Conservation (phyloP, 2,888 invertebrate genomes). For the Volucella zonaria region DNA sequence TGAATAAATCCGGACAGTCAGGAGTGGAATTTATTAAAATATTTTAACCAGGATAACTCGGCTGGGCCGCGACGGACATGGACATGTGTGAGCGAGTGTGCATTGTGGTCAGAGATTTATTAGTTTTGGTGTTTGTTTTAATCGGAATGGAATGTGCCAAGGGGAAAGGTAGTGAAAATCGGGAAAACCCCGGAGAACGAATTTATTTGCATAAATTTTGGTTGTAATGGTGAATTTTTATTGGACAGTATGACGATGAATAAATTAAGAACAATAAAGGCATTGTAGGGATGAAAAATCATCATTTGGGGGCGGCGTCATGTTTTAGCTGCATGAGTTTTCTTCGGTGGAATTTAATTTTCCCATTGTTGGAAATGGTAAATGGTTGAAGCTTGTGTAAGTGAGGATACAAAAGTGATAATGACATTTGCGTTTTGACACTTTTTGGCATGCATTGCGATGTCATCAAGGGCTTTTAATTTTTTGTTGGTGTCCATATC, state of each 20-base stretch:
- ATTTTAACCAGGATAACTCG: background rate
- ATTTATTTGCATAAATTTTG: conserved; percentile 29
- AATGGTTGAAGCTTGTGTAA: too few species aligned
- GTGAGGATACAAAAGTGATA: too few species aligned
- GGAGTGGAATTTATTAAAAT: conserved; percentile 37
- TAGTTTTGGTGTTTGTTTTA: conserved; percentile 48
- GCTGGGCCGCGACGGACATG: too few species aligned
- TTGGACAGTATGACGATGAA: conserved; percentile 11
- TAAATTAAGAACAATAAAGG: conserved; percentile 20
- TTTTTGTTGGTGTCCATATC: too few species aligned
- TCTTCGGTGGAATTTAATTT: too few species aligned
- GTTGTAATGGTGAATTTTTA: conserved; percentile 5
- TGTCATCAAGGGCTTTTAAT: too few species aligned
- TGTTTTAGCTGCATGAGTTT: too few species aligned
- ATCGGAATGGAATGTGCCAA: conserved; percentile 12
- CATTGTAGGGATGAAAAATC: background rate
- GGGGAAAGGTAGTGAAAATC: background rate
- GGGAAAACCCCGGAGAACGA: background rate
- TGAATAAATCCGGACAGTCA: background rate
- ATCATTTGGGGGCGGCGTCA: background rate
- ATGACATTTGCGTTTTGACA: too few species aligned
- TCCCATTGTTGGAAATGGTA: too few species aligned
- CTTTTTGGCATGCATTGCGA: too few species aligned
- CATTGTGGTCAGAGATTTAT: conserved; percentile 42
- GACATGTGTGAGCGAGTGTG: background rate